Conservation (phyloP, 1,140 invertebrate genomes). For the Aphidius ervi region DNA sequence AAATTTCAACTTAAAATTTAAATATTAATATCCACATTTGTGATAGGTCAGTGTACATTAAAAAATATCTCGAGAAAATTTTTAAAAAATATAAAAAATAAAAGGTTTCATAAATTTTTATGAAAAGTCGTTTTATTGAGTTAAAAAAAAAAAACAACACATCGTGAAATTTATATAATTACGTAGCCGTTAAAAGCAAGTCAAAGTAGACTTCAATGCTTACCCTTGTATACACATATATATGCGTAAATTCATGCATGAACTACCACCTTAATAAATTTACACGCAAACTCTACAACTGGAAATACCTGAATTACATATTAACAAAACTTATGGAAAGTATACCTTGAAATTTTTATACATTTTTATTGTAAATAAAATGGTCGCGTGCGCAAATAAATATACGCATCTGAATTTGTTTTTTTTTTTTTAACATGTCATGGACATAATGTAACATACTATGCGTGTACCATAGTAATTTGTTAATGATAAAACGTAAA, state of each 20-base stretch:
- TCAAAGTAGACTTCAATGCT: slow-evolving; percentile 13
- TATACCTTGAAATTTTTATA: too few relatives aligned
- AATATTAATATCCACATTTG: too few relatives aligned
- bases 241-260: too few relatives aligned
- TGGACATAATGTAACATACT: neutral
- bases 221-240: too few relatives aligned
- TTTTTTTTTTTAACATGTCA: neutral
- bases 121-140: too few relatives aligned
- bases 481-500: slow-evolving; percentile 10
- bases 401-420: slow-evolving; percentile 1
- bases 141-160: too few relatives aligned
- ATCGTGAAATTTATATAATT: slow-evolving; percentile 15
- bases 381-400: slow-evolving; percentile 13
- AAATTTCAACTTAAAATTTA: too few relatives aligned
- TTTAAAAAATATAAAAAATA: too few relatives aligned
- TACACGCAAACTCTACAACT: neutral
- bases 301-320: slow-evolving; percentile 17
- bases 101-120: too few relatives aligned
- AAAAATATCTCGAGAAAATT: too few relatives aligned
- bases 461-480: slow-evolving; percentile 11
- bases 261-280: too few relatives aligned
- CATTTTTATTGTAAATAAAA: neutral
- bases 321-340: neutral
- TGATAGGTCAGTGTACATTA: too few relatives aligned
- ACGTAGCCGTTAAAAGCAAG: slow-evolving; percentile 14